A percentile compares a stretch with the other conserved stretches of the same genome.
These are phyloP conservation scores for Neoaliturus tenellus DNA, from an alignment of 2,888 invertebrate species.

Conservation along the genomic window DNA sequence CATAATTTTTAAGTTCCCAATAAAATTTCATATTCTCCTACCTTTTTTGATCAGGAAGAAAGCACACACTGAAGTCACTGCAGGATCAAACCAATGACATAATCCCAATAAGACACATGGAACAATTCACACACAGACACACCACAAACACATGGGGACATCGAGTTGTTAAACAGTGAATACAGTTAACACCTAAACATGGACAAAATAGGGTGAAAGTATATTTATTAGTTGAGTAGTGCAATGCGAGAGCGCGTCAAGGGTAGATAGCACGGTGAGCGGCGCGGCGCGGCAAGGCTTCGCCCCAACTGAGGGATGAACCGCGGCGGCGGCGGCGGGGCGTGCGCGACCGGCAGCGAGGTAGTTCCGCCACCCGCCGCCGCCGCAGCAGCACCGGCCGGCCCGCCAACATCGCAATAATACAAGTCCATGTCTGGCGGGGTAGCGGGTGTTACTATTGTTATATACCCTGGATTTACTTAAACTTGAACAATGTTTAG, in stretches of 20 bases:
- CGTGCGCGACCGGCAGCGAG: background rate
- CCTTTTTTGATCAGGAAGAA: conserved; percentile 9
- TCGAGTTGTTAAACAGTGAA: background rate
- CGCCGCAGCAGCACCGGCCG: background rate
- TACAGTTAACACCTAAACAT: conserved; percentile 32
- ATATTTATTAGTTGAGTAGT: background rate
- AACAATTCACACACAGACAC: conserved; percentile 6
- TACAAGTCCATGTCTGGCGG: no score
- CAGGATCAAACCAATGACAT: background rate
- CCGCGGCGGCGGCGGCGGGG: background rate
- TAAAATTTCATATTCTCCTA: no score
- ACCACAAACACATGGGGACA: background rate
- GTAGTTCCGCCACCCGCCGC: background rate
- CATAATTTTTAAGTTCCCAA: no score
- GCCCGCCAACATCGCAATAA: background rate
- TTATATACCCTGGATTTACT: no score
- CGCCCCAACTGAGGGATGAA: conserved; percentile 5
- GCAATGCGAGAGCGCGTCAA: background rate
- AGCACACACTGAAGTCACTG: conserved; percentile 3
- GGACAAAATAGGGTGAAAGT: background rate
- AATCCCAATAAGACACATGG: conserved; percentile 21
- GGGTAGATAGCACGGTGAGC: background rate
- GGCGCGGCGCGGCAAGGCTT: background rate
- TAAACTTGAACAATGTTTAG: no score
- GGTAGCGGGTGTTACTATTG: no score